phyloP scores from a whole-genome alignment of 2,888 invertebrate species.

The Synanthedon myopaeformis region DNA sequence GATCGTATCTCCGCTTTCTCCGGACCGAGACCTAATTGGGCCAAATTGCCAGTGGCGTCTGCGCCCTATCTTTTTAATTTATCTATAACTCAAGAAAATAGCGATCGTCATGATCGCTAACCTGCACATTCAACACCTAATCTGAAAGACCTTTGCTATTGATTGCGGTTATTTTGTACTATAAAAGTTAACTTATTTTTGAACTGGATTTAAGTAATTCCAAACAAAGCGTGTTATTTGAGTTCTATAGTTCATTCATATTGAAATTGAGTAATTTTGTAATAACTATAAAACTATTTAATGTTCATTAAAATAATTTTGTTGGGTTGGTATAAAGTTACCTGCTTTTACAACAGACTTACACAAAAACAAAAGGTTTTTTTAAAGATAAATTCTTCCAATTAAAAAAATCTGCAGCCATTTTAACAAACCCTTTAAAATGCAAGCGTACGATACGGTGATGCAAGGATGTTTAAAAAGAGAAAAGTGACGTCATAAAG shows the following conservation, averaged over 20 bases:
- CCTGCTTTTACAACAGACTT: too few species aligned
- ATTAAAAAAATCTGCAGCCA: too few species aligned
- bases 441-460: background rate
- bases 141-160: background rate
- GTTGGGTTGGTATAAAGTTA: too few species aligned
- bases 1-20: conserved; percentile 18
- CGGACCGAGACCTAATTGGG: conserved; percentile 23
- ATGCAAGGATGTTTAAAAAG: background rate
- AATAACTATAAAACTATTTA: too few species aligned
- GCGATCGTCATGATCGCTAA: background rate
- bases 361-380: too few species aligned
- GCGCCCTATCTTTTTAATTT: conserved; percentile 9
- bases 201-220: too few species aligned
- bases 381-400: too few species aligned
- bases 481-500: conserved; percentile 26
- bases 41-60: conserved; percentile 38
- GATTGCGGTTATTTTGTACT: background rate
- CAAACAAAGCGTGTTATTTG: too few species aligned
- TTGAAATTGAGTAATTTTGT: too few species aligned
- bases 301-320: too few species aligned
- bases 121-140: background rate
- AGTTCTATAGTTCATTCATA: too few species aligned
- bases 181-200: too few species aligned
- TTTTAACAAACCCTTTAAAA: background rate
- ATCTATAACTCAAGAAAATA: background rate